Percentiles rank a stretch among this genome's conserved stretches.
phyloP scores from a whole-genome alignment of 2,113 vertebrate species.

The Neolamprologus variostigma region DNA sequence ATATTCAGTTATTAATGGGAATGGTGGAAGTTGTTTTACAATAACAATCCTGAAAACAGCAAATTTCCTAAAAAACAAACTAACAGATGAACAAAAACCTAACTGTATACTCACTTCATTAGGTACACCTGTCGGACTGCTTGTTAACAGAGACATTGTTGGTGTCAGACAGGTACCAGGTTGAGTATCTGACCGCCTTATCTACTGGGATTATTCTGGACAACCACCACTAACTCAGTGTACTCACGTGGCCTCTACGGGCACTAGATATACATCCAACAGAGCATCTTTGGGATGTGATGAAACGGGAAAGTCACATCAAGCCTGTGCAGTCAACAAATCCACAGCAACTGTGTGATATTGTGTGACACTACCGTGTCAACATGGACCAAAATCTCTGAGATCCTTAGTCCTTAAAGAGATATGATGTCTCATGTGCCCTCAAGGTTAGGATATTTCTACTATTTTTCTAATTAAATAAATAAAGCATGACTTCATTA shows the following conservation, averaged over 20 bases:
- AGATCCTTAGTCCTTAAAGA: neutral
- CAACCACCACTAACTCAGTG: neutral
- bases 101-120: accelerated
- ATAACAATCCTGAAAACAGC: neutral
- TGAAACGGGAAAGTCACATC: neutral
- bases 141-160: neutral
- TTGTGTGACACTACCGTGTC: neutral
- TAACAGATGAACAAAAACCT: neutral
- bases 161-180: neutral
- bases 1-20: neutral
- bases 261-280: neutral
- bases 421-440: neutral
- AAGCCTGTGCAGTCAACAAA: neutral
- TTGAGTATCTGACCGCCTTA: neutral
- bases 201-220: neutral
- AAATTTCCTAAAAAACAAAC: neutral
- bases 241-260: neutral
- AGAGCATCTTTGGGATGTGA: neutral
- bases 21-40: neutral
- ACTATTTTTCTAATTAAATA: neutral
- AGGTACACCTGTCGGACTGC: neutral
- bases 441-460: neutral
- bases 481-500: neutral
- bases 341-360: neutral
- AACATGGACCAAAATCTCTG: neutral